Conservation (phyloP, 2,113 vertebrate genomes). For the Gobiocypris rarus region DNA sequence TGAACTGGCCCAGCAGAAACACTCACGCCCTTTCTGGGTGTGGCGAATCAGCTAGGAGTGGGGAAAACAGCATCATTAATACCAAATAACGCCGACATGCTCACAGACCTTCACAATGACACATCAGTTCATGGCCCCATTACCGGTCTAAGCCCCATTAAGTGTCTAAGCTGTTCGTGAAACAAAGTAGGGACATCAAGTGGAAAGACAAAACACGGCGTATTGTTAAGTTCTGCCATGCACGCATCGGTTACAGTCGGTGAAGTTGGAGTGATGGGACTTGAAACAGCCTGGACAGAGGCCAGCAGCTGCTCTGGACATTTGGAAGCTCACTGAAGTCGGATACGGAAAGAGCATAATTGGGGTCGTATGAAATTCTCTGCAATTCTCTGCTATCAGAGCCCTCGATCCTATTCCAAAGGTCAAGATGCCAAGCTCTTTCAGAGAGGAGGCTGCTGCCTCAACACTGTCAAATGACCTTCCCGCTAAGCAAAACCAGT, state of each 20-base stretch:
- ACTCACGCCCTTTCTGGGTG: slow-evolving; percentile 70
- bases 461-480: slow-evolving; percentile 55
- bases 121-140: not conserved
- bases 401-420: slow-evolving; percentile 53
- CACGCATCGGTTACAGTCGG: slow-evolving; percentile 19
- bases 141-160: not conserved
- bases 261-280: not conserved
- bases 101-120: not conserved
- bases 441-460: slow-evolving; percentile 51
- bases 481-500: slow-evolving; percentile 58
- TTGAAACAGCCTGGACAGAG: not conserved
- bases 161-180: not conserved
- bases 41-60: slow-evolving; percentile 51
- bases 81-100: not conserved
- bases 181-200: not conserved
- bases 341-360: slow-evolving; percentile 52
- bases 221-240: not conserved
- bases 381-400: slow-evolving; percentile 65
- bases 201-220: slow-evolving; percentile 41
- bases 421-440: slow-evolving; percentile 56
- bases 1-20: slow-evolving; percentile 76
- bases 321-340: slow-evolving; percentile 58
- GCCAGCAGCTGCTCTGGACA: slow-evolving; percentile 50
- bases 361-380: slow-evolving; percentile 55
- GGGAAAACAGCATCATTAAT: not conserved